Base-by-base conservation (phyloP, 2,113 vertebrate species). In the Rostratula benghalensis region DNA sequence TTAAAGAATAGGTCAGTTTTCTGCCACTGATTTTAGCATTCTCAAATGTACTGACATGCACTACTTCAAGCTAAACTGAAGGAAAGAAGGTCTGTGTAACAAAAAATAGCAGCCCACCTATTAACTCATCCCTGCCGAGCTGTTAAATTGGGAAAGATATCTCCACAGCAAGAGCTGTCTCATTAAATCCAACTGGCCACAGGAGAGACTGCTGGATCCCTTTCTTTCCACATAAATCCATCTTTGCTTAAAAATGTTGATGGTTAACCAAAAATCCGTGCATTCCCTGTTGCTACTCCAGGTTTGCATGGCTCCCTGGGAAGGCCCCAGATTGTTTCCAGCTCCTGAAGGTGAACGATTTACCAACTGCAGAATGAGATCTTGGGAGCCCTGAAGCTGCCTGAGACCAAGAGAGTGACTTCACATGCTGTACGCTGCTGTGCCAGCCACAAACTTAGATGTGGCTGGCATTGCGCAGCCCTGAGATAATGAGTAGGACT, bases 111-210 rank as follows among this genome's bases (percentile, higher is more conserved):
- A 94, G 60, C 64, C 85, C 77, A 77, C 60, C 85, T 88, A 88
- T 89, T 78, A 88, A 96, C n/a, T 70, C 64, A 81, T 48, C 60
- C 90, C 76, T 89, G 64, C 88, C 88, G 89, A 51, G 69, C 64
- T 83, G 75, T 67, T 54, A 77, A 90, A 94, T 91, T 94, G 94
- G 31, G 60, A 92, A 93, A 90, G 83, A 96, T 83, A 86, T 89
- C 81, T 71, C 74, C 86, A 60, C 87, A 96, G 90, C 59, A 91
- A 90, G 90, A 95, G 37, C 56, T 86, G 23, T 93, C 79, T 94
- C 83, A 83, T 93, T 94, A 92, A 94, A 96, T 92, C 80, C 90
- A 92, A 75, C 88, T 64, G 77, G 79, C 77, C 86, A 68, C 83
- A 89, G 76, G 83, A 93, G 88, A 88, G 56, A 74, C 21, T 83